These are phyloP conservation scores for Phenganax stokvisi DNA, from an alignment of 92 coral and sea anemone species.

Conservation along the genomic window DNA sequence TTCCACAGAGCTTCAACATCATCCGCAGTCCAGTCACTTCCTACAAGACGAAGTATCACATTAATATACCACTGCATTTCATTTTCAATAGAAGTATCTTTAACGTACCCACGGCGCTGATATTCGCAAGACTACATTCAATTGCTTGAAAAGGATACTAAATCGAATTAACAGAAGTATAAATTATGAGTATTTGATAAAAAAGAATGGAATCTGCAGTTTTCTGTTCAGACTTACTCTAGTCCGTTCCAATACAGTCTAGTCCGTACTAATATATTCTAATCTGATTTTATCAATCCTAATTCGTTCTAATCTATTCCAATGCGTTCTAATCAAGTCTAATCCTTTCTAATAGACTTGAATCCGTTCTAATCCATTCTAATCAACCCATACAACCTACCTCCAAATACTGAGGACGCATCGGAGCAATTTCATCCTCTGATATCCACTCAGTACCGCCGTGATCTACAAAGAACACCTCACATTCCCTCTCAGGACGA, in stretches of 20 bases:
- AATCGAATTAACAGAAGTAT: not conserved
- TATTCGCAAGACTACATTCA: conserved; percentile 76
- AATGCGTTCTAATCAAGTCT: too few species aligned
- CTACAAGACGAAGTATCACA: conserved; percentile 34
- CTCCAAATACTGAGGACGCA: conserved; percentile 68
- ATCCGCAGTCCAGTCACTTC: conserved; percentile 66
- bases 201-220: not conserved
- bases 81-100: not conserved
- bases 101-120: conserved; percentile 63
- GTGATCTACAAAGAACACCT: conserved; percentile 85
- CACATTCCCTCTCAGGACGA: conserved; percentile 80
- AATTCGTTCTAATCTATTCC: too few species aligned
- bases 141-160: conserved; percentile 76
- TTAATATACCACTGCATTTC: too few species aligned
- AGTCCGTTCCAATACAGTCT: too few species aligned
- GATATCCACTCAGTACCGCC: conserved; percentile 94
- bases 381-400: not conserved
- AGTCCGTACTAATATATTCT: too few species aligned
- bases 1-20: conserved; percentile 73
- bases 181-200: not conserved
- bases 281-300: too few species aligned
- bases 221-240: too few species aligned
- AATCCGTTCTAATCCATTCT: not conserved
- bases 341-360: too few species aligned
- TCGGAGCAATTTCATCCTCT: conserved; percentile 57